Evolutionary conservation across 1,140 invertebrate species (phyloP).

Genomic region (Achatina immaculata): DNA sequence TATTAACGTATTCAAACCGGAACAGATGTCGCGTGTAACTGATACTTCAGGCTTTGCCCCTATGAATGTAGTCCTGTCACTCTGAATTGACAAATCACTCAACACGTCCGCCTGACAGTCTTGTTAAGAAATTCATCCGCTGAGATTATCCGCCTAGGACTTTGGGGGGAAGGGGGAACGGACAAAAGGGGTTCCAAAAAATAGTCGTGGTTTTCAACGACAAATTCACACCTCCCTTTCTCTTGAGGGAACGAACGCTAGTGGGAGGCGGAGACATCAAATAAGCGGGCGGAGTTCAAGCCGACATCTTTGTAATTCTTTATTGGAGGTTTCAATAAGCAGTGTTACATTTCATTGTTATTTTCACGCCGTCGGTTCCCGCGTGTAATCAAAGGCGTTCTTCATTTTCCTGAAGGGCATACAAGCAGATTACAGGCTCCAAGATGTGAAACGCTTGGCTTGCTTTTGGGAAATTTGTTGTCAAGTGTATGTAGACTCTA

Average conservation of each 20-base stretch:
- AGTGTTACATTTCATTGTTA: slow-evolving; percentile 24
- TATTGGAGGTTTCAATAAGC: slow-evolving; percentile 4
- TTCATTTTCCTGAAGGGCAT: background rate
- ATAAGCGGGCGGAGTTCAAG: slow-evolving; percentile 12
- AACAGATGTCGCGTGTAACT: slow-evolving; percentile 30
- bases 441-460: background rate
- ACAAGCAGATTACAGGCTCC: background rate
- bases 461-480: too few relatives aligned
- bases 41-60: background rate
- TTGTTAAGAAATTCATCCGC: slow-evolving; percentile 37
- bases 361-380: background rate
- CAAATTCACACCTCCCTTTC: background rate
- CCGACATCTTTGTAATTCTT: slow-evolving; percentile 18
- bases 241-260: background rate
- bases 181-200: background rate
- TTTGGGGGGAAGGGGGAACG: background rate
- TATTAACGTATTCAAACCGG: too few relatives aligned
- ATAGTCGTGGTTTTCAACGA: background rate
- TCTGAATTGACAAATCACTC: slow-evolving; percentile 35
- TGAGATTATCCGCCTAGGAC: slow-evolving; percentile 20
- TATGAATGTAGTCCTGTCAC: slow-evolving; percentile 35
- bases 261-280: background rate
- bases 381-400: slow-evolving; percentile 8
- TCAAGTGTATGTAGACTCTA: too few relatives aligned
- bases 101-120: slow-evolving; percentile 31